Evolutionary conservation across 1,140 invertebrate genomes (phyloP).

Genomic region (Scaptomyza graminum): DNA sequence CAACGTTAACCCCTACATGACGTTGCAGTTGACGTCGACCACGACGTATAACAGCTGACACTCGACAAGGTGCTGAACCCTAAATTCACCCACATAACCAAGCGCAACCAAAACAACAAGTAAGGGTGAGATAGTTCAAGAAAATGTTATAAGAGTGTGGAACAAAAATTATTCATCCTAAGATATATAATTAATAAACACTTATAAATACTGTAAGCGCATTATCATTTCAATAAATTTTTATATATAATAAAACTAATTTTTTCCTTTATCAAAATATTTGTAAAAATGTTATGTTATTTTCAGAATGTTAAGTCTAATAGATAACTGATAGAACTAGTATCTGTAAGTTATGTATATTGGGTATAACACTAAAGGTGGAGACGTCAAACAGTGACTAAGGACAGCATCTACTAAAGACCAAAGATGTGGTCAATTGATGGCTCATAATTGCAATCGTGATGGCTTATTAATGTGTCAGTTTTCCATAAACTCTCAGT

Average conservation of each 20-base stretch:
- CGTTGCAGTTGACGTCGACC: constrained; percentile 58
- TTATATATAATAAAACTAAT: too few relatives aligned
- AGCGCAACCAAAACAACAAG: background rate
- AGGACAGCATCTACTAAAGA: background rate
- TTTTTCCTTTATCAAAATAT: too few relatives aligned
- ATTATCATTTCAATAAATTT: too few relatives aligned
- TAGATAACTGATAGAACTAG: too few relatives aligned
- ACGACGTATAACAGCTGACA: constrained; percentile 25
- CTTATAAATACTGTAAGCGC: too few relatives aligned
- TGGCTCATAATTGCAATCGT: constrained; percentile 62
- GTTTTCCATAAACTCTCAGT: constrained; percentile 70
- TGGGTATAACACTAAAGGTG: too few relatives aligned
- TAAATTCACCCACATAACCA: background rate
- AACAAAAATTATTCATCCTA: too few relatives aligned
- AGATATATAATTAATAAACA: too few relatives aligned
- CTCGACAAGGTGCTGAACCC: constrained; percentile 6
- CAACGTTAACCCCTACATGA: constrained; percentile 18
- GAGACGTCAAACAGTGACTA: background rate
- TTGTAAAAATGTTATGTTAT: too few relatives aligned
- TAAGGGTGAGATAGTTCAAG: background rate
- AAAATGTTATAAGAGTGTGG: background rate
- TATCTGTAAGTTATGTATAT: too few relatives aligned
- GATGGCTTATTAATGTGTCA: constrained; percentile 68
- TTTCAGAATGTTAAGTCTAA: too few relatives aligned
- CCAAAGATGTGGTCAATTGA: constrained; percentile 12